Evolutionary conservation across 2,888 invertebrate species (phyloP), one percentile per base, ranked within the genome.

Genomic region (Imbricaverruca yamaguchii): DNA sequence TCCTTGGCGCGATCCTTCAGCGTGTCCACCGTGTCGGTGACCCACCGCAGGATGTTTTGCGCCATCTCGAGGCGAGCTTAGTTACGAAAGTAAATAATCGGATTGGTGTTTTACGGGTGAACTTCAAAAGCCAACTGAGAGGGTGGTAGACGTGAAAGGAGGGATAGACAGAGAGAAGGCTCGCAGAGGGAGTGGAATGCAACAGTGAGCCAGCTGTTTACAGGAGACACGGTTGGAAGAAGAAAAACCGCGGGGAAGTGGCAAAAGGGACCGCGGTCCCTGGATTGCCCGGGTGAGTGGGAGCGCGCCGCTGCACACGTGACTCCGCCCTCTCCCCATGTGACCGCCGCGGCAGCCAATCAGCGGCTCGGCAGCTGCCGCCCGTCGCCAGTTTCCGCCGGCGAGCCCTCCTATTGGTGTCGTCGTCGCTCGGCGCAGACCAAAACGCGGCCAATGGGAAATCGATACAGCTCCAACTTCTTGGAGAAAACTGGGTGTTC

Each of bases 281-380:
- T 39, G 39, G 39, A 3, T 39, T 39, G 39, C 39, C 39, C 39
- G 39, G 39, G 39, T 39, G 39, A 39, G 39, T 39, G 39, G 2
- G 39, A 39, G 39, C 1, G 39, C 21, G 74, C 18, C 18, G 0
- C 23, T 10, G 65, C 23, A 65, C 23, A 10, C 23, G 21, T n/a
- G 53, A 21, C 74, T 74, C 74, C 74, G 74, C 74, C 74, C 74
- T 74, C 74, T 74, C 74, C 74, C 74, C 74, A 74, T 74, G 74
- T 74, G 74, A 74, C 74, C 74, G 74, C 23, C 18, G 18, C 2
- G 55, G 10, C 55, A 18, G 53, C 74, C 74, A 74, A 74, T 74
- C 39, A 15, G 55, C 2, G 53, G 18, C 0, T 15, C 10, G 39
- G 74, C 74, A 74, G 74, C 74, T 74, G 74, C 21, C 74, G 74